Conservation (phyloP, 2,113 vertebrate species). For the Tapirus terrestris region DNA sequence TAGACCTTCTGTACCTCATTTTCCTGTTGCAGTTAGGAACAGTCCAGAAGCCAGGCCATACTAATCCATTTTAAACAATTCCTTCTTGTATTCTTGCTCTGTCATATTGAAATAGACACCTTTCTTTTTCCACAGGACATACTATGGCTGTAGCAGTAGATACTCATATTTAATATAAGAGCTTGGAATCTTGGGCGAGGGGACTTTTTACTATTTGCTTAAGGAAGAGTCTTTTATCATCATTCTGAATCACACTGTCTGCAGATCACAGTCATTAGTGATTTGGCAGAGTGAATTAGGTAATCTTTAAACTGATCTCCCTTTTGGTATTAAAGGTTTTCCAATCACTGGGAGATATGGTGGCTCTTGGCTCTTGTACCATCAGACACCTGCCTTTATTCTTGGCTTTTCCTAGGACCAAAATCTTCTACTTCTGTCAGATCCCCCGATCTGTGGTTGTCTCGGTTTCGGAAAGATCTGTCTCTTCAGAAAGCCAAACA, state of each 20-base stretch:
- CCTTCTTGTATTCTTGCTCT: background rate
- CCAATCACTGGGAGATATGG: slow-evolving; percentile 25
- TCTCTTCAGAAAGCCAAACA: slow-evolving; percentile 13
- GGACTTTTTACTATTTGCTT: background rate
- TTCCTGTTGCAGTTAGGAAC: slow-evolving; percentile 8
- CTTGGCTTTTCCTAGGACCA: slow-evolving; percentile 11
- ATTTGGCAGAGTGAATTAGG: slow-evolving; percentile 15
- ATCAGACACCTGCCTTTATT: background rate
- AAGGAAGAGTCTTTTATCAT: background rate
- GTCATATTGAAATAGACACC: background rate
- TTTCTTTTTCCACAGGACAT: background rate
- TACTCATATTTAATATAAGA: background rate
- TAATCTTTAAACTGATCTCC: slow-evolving; percentile 35
- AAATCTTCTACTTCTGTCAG: slow-evolving; percentile 14
- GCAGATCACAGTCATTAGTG: background rate
- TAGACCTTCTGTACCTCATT: background rate
- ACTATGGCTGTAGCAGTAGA: background rate
- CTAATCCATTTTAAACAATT: background rate
- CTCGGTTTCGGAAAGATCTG: slow-evolving; percentile 18
- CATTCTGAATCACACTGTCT: background rate
- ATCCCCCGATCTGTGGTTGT: slow-evolving; percentile 1
- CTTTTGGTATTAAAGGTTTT: slow-evolving; percentile 25
- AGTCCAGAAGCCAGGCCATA: background rate
- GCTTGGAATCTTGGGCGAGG: slow-evolving; percentile 11
- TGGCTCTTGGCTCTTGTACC: slow-evolving; percentile 8